phyloP scores from a whole-genome alignment of 2,888 invertebrate species.

The Drosophila anomelani region DNA sequence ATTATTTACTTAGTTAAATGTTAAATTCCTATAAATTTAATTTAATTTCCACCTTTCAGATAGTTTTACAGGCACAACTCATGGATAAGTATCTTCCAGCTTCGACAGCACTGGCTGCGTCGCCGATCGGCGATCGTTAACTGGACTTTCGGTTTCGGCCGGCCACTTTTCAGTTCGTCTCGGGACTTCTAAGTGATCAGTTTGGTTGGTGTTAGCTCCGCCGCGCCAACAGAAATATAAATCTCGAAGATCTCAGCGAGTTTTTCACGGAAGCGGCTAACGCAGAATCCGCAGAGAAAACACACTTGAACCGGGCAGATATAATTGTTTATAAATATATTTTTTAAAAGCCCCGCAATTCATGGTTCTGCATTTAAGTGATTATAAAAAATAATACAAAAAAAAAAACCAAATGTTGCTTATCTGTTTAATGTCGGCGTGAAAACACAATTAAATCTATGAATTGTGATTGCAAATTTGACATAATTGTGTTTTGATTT shows the following conservation, averaged over 20 bases:
- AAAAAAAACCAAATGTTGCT: conserved; percentile 43
- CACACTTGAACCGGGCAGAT: conserved; percentile 11
- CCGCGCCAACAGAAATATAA: conserved; percentile 40
- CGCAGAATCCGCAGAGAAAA: conserved; percentile 13
- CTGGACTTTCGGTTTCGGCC: conserved; percentile 69
- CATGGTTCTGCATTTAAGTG: conserved; percentile 45
- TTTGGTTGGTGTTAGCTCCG: conserved; percentile 58
- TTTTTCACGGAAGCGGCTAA: conserved; percentile 63
- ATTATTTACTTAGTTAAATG: neutral
- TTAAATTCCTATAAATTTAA: neutral
- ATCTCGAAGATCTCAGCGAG: conserved; percentile 53
- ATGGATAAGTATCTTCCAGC: conserved; percentile 3
- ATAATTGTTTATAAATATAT: conserved; percentile 45
- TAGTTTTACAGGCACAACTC: neutral
- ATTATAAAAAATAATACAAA: conserved; percentile 41
- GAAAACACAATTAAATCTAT: conserved; percentile 60
- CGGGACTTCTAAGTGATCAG: conserved; percentile 73
- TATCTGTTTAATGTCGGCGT: conserved; percentile 68
- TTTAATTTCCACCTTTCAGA: neutral
- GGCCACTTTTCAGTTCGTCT: conserved; percentile 71
- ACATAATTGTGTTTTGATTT: conserved; percentile 71
- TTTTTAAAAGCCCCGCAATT: conserved; percentile 32
- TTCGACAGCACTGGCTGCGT: conserved; percentile 16
- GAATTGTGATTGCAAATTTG: conserved; percentile 71
- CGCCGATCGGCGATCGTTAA: conserved; percentile 43